Conservation (phyloP, 2,113 vertebrate species). For the Numida meleagris region DNA sequence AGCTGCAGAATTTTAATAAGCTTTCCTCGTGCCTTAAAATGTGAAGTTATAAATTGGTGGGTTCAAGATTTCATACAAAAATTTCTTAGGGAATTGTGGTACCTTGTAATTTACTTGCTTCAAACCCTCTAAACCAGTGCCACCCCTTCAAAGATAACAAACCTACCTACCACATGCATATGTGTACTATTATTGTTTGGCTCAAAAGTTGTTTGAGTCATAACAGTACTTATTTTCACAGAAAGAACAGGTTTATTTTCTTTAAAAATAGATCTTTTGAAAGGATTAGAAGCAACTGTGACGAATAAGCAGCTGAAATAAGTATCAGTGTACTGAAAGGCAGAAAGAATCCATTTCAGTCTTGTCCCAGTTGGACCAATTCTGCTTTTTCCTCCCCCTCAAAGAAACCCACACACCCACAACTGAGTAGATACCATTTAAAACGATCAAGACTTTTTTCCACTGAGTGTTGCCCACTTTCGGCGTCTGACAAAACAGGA, state of each 20-base stretch:
- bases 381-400: not conserved
- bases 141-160: not conserved
- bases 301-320: constrained; percentile 2
- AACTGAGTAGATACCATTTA: constrained; percentile 85
- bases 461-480: constrained; percentile 99
- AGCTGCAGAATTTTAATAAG: not conserved
- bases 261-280: not conserved
- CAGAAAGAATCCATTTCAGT: constrained; percentile 22
- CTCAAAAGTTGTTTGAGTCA: not conserved
- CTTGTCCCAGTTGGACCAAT: not conserved
- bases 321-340: not conserved
- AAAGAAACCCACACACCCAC: not conserved
- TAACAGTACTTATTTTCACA: not conserved
- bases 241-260: not conserved
- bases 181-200: not conserved
- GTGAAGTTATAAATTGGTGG: not conserved
- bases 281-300: not conserved
- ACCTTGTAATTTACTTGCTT: not conserved
- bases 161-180: not conserved
- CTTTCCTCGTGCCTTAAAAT: not conserved
- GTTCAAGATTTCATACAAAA: not conserved
- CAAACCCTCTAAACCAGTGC: not conserved
- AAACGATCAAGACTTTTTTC: constrained; percentile 98
- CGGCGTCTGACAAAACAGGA: constrained; percentile 98
- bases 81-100: not conserved